A percentile compares a stretch with the other conserved stretches of the same genome.
phyloP scores from a whole-genome alignment of 2,113 vertebrate genomes.

The Chloropsis hardwickii region DNA sequence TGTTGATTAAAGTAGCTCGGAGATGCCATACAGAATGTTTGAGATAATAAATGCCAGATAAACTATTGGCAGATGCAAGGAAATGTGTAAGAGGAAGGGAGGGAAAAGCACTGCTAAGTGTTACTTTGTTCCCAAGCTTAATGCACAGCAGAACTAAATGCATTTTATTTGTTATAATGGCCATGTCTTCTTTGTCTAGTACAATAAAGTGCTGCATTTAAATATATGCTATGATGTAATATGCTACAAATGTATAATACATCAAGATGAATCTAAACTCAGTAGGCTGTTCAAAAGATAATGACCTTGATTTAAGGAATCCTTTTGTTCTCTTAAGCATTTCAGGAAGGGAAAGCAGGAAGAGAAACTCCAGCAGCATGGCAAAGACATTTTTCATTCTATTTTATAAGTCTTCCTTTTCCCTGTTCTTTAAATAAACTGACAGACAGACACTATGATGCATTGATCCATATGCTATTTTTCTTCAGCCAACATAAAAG shows the following conservation, averaged over 20 bases:
- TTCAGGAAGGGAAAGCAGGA: neutral
- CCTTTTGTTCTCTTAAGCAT: neutral
- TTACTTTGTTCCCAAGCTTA: neutral
- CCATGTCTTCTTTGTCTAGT: neutral
- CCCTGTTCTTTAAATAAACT: neutral
- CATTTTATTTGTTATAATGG: neutral
- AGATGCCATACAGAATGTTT: neutral
- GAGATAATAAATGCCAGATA: neutral
- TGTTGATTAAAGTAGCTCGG: neutral
- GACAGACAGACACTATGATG: neutral
- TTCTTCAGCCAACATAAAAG: neutral
- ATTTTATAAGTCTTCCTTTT: neutral
- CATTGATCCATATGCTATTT: neutral
- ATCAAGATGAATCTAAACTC: neutral
- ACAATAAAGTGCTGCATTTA: neutral
- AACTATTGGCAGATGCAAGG: neutral
- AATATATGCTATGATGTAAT: neutral
- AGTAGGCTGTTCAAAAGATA: neutral
- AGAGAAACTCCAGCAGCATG: neutral
- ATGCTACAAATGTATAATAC: neutral
- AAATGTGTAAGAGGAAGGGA: neutral
- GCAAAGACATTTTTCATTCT: neutral
- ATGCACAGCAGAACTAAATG: neutral
- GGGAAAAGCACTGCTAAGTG: neutral
- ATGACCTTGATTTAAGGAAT: neutral